Evolutionary conservation across 2,797 vertebrate genomes (phyloP).

Genomic region (Dermochelys coriacea): DNA sequence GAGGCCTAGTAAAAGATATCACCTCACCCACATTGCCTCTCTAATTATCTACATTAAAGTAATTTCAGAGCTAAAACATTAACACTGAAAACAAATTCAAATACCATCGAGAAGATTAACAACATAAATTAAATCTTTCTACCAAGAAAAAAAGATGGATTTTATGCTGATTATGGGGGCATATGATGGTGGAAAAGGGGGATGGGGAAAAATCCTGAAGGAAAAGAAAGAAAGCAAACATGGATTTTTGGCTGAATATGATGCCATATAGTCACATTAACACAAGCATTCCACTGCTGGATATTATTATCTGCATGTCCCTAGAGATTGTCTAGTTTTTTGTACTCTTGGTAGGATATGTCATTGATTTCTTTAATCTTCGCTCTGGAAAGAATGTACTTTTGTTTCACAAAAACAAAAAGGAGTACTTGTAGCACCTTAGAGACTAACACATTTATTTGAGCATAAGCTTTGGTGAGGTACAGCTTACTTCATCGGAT

Average conservation of each 20-base stretch:
- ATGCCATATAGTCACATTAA: not conserved
- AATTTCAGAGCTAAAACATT: no score
- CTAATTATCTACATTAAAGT: not conserved
- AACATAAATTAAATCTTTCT: not conserved
- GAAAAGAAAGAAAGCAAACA: not conserved
- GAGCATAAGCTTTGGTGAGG: no score
- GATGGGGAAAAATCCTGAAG: not conserved
- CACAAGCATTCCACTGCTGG: not conserved
- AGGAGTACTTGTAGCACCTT: no score
- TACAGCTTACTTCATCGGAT: no score
- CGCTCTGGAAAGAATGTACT: not conserved
- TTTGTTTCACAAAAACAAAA: not conserved
- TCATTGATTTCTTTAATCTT: not conserved
- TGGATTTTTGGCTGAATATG: not conserved
- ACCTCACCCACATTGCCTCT: not conserved
- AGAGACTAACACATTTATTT: no score
- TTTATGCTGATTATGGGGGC: not conserved
- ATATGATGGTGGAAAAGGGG: not conserved
- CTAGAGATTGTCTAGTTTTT: not conserved
- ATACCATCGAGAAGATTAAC: not conserved
- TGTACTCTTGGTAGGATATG: fast-evolving
- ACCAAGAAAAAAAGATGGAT: not conserved
- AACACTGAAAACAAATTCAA: not conserved
- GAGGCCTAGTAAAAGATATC: not conserved
- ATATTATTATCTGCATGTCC: not conserved